A percentile compares a stretch with the other conserved stretches of the same genome.
Evolutionary conservation across 1,140 invertebrate species (phyloP).

Genomic region (Cyphomyrmex costatus): DNA sequence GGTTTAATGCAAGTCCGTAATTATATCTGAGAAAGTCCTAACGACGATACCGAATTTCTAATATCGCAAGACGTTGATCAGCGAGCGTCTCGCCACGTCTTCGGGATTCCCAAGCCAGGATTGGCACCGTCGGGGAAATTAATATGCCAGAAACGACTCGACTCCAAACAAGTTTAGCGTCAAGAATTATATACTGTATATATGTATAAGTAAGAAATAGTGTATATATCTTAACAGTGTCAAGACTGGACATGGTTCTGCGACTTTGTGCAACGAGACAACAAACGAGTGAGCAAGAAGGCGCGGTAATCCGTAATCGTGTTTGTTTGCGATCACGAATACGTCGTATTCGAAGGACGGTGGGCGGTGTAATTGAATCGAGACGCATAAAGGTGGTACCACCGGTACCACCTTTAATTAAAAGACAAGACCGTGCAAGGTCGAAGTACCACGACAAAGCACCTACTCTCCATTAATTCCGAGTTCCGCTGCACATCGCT

Average conservation of each 20-base stretch:
- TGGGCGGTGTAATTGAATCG: conserved; percentile 55
- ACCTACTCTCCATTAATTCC: conserved; percentile 52
- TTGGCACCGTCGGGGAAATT: neutral
- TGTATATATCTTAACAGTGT: conserved; percentile 24
- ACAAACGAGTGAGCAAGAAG: conserved; percentile 9
- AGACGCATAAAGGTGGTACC: neutral
- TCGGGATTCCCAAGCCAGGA: conserved; percentile 24
- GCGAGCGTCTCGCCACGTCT: neutral
- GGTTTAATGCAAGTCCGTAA: conserved; percentile 1
- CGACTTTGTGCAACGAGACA: neutral
- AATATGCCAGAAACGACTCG: conserved; percentile 7
- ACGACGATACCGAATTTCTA: conserved; percentile 38
- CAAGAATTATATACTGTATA: neutral
- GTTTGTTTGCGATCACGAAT: conserved; percentile 6
- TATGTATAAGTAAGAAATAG: neutral
- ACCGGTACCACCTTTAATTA: neutral
- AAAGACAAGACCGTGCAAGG: conserved; percentile 63
- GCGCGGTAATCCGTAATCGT: conserved; percentile 10
- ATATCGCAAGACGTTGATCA: conserved; percentile 11
- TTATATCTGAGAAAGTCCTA: conserved; percentile 36
- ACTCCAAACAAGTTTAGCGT: neutral
- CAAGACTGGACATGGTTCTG: conserved; percentile 15
- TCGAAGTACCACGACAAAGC: conserved; percentile 52
- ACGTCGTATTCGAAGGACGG: conserved; percentile 22
- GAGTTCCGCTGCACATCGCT: conserved; percentile 33